A percentile compares a stretch with the other conserved stretches of the same genome.
Evolutionary conservation across 2,797 vertebrate genomes (phyloP).

Genomic region (Euthynnus affinis): DNA sequence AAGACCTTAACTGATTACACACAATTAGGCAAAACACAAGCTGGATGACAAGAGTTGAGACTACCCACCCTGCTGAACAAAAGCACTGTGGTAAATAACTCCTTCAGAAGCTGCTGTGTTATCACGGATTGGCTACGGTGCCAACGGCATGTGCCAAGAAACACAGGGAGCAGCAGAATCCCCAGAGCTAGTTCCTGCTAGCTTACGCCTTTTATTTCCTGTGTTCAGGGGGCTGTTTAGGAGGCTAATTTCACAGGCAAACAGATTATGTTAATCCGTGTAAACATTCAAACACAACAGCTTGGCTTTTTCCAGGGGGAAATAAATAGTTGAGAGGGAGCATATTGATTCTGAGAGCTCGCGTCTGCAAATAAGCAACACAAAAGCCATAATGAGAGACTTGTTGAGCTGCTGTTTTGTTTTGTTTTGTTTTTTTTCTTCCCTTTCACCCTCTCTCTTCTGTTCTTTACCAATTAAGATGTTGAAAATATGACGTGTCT

Average conservation of each 20-base stretch:
- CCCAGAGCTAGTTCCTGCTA: conserved; percentile 81
- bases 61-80: conserved; percentile 54
- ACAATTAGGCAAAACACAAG: conserved; percentile 69
- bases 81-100: conserved; percentile 70
- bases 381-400: conserved; percentile 82
- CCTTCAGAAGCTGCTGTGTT: conserved; percentile 70
- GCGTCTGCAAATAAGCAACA: conserved; percentile 83
- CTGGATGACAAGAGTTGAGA: conserved; percentile 55
- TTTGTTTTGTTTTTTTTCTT: conserved; percentile 30
- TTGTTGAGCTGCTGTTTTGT: conserved; percentile 80
- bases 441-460: conserved; percentile 33
- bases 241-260: conserved; percentile 90
- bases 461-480: conserved; percentile 75
- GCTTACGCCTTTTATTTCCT: conserved; percentile 82
- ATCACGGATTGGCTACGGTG: conserved; percentile 77
- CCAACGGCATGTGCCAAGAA: conserved; percentile 80
- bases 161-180: conserved; percentile 68
- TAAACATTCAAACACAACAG: conserved; percentile 90
- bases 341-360: conserved; percentile 84
- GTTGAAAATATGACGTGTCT: conserved; percentile 51
- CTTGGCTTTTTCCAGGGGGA: conserved; percentile 85
- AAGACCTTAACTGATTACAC: conserved; percentile 71
- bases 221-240: conserved; percentile 85
- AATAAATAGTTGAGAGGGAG: conserved; percentile 86
- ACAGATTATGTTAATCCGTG: conserved; percentile 91